Percentiles rank a stretch among this genome's conserved stretches.
Evolutionary conservation across 1,140 invertebrate species (phyloP).

Genomic region (Mamestra configurata): DNA sequence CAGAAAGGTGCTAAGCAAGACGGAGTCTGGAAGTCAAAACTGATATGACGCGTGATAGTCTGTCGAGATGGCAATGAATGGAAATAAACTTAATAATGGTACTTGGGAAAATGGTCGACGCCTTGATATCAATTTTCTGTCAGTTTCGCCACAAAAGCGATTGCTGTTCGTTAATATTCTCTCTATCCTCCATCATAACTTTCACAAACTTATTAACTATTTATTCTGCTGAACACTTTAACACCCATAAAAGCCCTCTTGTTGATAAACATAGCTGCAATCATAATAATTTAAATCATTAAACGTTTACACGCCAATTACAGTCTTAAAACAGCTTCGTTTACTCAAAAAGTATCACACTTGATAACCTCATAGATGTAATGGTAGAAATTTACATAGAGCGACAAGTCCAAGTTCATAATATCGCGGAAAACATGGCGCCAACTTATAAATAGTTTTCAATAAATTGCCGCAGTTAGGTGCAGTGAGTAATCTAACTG

Average conservation of each 20-base stretch:
- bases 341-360: conserved; percentile 26
- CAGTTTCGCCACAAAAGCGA: too few relatives aligned
- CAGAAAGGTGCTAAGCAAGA: too few relatives aligned
- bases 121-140: too few relatives aligned
- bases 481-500: conserved; percentile 43
- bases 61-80: too few relatives aligned
- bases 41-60: too few relatives aligned
- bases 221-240: not conserved
- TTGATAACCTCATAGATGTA: not conserved
- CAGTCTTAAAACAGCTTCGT: not conserved
- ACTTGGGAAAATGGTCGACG: too few relatives aligned
- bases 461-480: conserved; percentile 44
- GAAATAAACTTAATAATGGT: too few relatives aligned
- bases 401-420: conserved; percentile 22
- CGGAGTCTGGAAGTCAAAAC: too few relatives aligned
- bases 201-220: too few relatives aligned
- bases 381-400: conserved; percentile 33
- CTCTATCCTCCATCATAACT: too few relatives aligned
- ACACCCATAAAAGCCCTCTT: not conserved
- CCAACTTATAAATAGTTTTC: conserved; percentile 44
- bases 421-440: conserved; percentile 37
- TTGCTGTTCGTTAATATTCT: too few relatives aligned
- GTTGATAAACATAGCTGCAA: not conserved
- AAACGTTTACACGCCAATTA: conserved; percentile 10
- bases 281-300: not conserved